Evolutionary conservation across 1,140 invertebrate genomes (phyloP), one percentile per base, ranked within the genome.

Genomic region (Limonius californicus): DNA sequence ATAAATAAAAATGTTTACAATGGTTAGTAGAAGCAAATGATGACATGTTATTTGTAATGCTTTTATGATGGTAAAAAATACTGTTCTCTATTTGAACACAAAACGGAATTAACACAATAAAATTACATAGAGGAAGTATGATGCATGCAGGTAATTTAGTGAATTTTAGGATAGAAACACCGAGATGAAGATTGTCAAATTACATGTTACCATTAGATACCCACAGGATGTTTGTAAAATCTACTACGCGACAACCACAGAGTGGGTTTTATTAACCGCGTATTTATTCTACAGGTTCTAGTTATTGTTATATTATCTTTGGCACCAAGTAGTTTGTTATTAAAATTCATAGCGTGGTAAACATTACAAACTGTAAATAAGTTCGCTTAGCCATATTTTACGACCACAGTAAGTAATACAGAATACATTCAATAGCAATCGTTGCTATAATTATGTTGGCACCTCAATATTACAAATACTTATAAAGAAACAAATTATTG

Each of bases 181-280:
- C 63, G 60, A 68, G 66, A 65, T 65, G 66, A 64, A 65, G 66
- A 65, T 68, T 68, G 66, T 65, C 66, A 68, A 65, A 62, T 54
- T 62, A 64, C 61, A 58, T 45, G n/a, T 45, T 45, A n/a, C 42
- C 42, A 45, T 3, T 27, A 27, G n/a, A 27, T 45, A 11, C 45
- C 32, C 32, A 30, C 30, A 47, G n/a, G 53, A 32, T 54, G 21
- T 61, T 42, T 42, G 42, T 61, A 56, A 55, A 56, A 39, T 55
- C 30, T 55, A 43, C 42, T 50, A 54, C 54, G 21, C 20, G 19
- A 19, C 47, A 21, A 45, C 42, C 42, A 18, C 14, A 6, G 6
- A 45, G 2, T 45, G 12, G 42, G 42, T 45, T 6, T 45, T 45
- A 15, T 15, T 18, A 45, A 4, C 4, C 16, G 42, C 23, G 23